Evolutionary conservation across 2,113 vertebrate genomes (phyloP).

Genomic region (Peromyscus maniculatus): DNA sequence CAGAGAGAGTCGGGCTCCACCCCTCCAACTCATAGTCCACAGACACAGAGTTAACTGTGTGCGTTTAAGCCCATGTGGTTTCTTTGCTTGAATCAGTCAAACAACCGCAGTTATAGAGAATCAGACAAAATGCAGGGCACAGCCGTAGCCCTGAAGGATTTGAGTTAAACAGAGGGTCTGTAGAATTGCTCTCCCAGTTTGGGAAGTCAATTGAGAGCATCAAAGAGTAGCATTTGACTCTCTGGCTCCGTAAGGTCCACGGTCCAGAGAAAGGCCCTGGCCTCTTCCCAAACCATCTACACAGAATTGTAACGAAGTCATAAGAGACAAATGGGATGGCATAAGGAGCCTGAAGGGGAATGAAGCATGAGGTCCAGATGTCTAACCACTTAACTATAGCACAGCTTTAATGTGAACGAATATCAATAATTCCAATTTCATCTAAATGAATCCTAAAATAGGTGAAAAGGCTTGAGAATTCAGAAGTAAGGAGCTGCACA

Average conservation of each 20-base stretch:
- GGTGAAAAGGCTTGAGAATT: not conserved
- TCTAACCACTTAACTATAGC: slow-evolving; percentile 17
- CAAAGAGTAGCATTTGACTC: not conserved
- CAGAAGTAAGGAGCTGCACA: not conserved
- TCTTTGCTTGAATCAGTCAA: slow-evolving; percentile 35
- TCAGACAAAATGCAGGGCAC: not conserved
- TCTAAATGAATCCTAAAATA: slow-evolving; percentile 41
- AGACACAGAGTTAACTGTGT: not conserved
- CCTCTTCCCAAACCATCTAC: not conserved
- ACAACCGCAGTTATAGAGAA: not conserved
- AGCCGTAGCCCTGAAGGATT: not conserved
- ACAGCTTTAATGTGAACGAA: slow-evolving; percentile 52
- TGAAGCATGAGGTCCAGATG: slow-evolving; percentile 54
- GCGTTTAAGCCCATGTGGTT: not conserved
- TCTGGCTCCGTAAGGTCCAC: not conserved
- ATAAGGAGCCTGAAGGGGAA: not conserved
- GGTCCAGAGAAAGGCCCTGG: not conserved
- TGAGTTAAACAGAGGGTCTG: not conserved
- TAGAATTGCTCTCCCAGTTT: not conserved
- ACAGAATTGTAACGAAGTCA: not conserved
- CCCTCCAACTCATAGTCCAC: not conserved
- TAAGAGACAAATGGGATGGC: slow-evolving; percentile 25
- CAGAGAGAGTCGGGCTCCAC: slow-evolving; percentile 10
- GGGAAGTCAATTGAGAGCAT: slow-evolving; percentile 5
- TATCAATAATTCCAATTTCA: slow-evolving; percentile 33